phyloP scores from a whole-genome alignment of 2,888 invertebrate species.

The Drosophila subquinaria region DNA sequence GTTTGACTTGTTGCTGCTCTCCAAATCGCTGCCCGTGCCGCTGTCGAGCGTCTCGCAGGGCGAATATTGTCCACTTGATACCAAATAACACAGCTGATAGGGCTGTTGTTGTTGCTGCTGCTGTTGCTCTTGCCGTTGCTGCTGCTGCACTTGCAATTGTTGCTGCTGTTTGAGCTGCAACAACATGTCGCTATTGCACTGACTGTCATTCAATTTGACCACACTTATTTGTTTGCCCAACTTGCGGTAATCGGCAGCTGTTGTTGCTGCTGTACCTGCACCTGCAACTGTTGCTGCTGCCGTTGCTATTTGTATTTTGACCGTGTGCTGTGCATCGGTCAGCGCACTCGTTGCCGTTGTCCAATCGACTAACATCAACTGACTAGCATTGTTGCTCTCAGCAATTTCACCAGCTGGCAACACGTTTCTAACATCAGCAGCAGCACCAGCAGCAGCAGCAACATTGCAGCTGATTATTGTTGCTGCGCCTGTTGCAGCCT shows the following conservation, averaged over 20 bases:
- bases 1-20: constrained; percentile 83
- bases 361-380: constrained; percentile 76
- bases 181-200: constrained; percentile 54
- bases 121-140: constrained; percentile 23
- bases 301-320: constrained; percentile 83
- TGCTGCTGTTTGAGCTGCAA: constrained; percentile 40
- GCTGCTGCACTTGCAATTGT: constrained; percentile 19
- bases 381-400: constrained; percentile 63
- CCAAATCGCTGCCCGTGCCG: constrained; percentile 94
- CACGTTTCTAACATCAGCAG: constrained; percentile 55
- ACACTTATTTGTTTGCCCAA: constrained; percentile 69
- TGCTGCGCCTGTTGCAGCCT: constrained; percentile 45
- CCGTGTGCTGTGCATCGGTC: constrained; percentile 81
- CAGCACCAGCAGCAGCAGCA: constrained; percentile 54
- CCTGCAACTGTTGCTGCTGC: constrained; percentile 13
- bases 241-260: constrained; percentile 19
- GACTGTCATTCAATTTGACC: constrained; percentile 69
- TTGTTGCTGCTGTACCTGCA: constrained; percentile 15
- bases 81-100: constrained; percentile 86
- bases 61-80: constrained; percentile 93
- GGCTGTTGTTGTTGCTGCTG: constrained; percentile 39
- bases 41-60: constrained; percentile 93
- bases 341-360: constrained; percentile 70
- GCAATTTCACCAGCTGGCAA: constrained; percentile 58
- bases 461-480: constrained; percentile 71